Conservation (phyloP, 1,140 invertebrate genomes). For the Antheraea mylitta region DNA sequence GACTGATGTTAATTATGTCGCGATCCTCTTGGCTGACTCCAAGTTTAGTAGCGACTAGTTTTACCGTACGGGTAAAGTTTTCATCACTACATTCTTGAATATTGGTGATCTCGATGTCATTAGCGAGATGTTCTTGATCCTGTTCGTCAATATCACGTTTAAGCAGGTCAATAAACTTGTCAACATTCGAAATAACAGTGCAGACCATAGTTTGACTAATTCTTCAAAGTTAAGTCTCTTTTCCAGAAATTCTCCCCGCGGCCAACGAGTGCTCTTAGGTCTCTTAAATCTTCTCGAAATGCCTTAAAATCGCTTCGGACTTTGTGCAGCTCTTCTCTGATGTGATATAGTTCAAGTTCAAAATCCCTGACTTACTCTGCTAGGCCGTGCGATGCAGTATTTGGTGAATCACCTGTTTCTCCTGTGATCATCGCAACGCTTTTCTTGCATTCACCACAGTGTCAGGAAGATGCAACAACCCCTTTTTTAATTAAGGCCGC, state of each 20-base stretch:
- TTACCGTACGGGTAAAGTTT: conserved; percentile 2
- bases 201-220: no score
- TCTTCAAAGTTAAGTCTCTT: neutral
- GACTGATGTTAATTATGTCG: conserved; percentile 14
- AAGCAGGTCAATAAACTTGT: neutral
- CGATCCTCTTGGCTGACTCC: conserved; percentile 11
- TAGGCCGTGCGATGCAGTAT: no score
- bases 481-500: no score
- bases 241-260: neutral
- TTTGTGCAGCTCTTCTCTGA: neutral
- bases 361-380: no score
- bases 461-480: no score
- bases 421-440: no score
- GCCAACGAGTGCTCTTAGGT: neutral
- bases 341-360: neutral
- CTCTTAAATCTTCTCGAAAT: neutral
- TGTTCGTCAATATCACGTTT: conserved; percentile 10
- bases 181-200: neutral
- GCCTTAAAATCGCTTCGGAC: neutral
- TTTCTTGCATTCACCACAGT: no score
- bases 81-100: no score
- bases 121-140: no score
- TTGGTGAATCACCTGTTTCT: no score
- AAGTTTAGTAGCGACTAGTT: conserved; percentile 8
- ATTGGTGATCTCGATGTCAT: no score